A percentile compares a stretch with the other conserved stretches of the same genome.
phyloP scores from a whole-genome alignment of 2,113 vertebrate species.

The Psettodes erumei region DNA sequence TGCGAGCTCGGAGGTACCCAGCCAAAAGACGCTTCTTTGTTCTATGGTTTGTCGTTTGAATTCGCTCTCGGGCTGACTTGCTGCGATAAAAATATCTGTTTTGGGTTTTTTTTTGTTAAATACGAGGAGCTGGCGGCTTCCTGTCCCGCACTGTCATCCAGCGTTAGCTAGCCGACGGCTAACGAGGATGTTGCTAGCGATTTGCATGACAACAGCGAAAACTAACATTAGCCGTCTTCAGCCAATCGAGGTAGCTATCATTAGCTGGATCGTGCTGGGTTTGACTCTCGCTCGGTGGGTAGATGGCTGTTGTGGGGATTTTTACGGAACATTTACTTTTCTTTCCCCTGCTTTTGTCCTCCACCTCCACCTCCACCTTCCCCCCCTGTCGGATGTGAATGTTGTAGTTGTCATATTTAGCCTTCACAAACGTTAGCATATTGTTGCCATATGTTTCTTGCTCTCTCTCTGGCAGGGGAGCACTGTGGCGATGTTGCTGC shows the following conservation, averaged over 20 bases:
- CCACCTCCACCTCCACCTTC: not conserved
- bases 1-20: conserved; percentile 74
- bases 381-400: conserved; percentile 17
- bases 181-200: conserved; percentile 75
- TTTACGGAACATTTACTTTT: conserved; percentile 3
- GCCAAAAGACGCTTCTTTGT: conserved; percentile 60
- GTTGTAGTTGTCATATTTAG: conserved; percentile 57
- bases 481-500: not conserved
- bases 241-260: conserved; percentile 67
- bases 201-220: conserved; percentile 84
- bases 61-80: conserved; percentile 15
- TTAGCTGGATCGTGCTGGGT: conserved; percentile 39
- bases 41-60: conserved; percentile 41
- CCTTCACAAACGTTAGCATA: conserved; percentile 40
- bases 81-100: conserved; percentile 3
- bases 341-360: conserved; percentile 30
- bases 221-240: conserved; percentile 77
- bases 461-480: not conserved
- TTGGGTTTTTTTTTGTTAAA: no score
- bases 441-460: conserved; percentile 44
- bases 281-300: conserved; percentile 10
- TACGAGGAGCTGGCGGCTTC: conserved; percentile 22
- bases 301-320: conserved; percentile 16
- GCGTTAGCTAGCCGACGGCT: conserved; percentile 71
- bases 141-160: conserved; percentile 62